phyloP scores from a whole-genome alignment of 2,797 vertebrate genomes.

The Myoxocephalus aenaeus region DNA sequence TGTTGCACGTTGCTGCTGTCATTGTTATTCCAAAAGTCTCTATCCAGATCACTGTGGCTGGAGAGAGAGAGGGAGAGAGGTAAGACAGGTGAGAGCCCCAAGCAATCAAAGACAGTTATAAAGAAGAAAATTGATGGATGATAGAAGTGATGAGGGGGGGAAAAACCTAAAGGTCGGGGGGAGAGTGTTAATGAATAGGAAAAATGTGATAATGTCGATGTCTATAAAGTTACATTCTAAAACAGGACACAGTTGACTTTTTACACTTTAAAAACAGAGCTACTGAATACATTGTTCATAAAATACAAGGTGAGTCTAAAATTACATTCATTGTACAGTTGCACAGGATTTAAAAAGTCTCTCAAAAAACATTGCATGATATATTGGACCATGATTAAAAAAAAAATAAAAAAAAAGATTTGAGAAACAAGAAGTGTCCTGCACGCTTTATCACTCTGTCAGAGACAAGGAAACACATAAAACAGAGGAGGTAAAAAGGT shows the following conservation, averaged over 20 bases:
- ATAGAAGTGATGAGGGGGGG: neutral
- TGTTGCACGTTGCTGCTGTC: constrained; percentile 99
- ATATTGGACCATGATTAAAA: neutral
- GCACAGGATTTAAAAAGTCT: neutral
- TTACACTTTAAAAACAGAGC: neutral
- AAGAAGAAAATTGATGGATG: constrained; percentile 10
- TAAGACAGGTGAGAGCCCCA: constrained; percentile 30
- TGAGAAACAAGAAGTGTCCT: constrained; percentile 7
- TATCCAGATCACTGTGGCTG: constrained; percentile 96
- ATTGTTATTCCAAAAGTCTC: constrained; percentile 99
- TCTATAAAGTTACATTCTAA: constrained; percentile 8
- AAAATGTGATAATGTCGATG: neutral
- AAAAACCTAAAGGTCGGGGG: constrained; percentile 25
- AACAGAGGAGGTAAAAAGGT: neutral
- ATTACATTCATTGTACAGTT: constrained; percentile 3
- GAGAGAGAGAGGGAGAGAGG: constrained; percentile 63
- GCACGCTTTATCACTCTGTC: constrained; percentile 10
- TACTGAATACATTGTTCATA: neutral
- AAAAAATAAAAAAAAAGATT: constrained; percentile 21
- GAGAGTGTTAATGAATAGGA: neutral
- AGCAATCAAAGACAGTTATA: constrained; percentile 17
- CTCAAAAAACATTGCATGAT: neutral
- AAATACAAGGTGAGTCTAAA: neutral
- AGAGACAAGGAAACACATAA: constrained; percentile 23
- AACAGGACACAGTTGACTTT: neutral